Conservation (phyloP, 2,113 vertebrate species). For the Pluvianellus socialis region DNA sequence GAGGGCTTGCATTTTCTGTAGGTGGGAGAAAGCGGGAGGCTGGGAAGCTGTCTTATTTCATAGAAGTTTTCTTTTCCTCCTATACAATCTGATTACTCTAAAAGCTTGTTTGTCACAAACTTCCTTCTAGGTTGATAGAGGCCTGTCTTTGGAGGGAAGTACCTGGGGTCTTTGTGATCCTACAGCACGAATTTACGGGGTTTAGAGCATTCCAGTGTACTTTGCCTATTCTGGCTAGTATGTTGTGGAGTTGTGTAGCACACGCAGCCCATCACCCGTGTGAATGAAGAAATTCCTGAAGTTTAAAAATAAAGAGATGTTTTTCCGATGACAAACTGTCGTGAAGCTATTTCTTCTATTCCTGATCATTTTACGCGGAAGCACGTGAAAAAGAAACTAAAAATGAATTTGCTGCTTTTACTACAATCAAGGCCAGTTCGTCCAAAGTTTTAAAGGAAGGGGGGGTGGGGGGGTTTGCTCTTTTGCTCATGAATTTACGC, state of each 20-base stretch:
- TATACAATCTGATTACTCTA: neutral
- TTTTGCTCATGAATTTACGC: neutral
- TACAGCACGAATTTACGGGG: neutral
- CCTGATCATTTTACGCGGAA: neutral
- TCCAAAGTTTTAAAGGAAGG: neutral
- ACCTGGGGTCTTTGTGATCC: neutral
- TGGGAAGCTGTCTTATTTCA: neutral
- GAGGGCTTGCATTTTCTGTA: neutral
- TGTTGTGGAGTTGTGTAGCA: neutral
- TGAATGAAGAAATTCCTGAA: neutral
- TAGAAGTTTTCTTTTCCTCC: neutral
- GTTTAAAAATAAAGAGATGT: rapidly evolving
- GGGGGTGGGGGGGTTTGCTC: neutral
- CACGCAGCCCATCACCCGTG: rapidly evolving
- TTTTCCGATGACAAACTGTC: rapidly evolving
- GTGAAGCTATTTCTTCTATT: neutral
- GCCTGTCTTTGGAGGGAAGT: neutral
- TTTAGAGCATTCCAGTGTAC: neutral
- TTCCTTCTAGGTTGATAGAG: neutral
- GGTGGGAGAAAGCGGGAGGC: neutral
- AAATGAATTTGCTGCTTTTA: rapidly evolving
- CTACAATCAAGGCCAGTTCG: neutral
- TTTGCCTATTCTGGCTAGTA: neutral
- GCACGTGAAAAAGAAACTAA: rapidly evolving
- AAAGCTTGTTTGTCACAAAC: neutral